These are phyloP conservation scores for Papilio dardanus DNA, from an alignment of 1,140 invertebrate species.

Conservation along the genomic window DNA sequence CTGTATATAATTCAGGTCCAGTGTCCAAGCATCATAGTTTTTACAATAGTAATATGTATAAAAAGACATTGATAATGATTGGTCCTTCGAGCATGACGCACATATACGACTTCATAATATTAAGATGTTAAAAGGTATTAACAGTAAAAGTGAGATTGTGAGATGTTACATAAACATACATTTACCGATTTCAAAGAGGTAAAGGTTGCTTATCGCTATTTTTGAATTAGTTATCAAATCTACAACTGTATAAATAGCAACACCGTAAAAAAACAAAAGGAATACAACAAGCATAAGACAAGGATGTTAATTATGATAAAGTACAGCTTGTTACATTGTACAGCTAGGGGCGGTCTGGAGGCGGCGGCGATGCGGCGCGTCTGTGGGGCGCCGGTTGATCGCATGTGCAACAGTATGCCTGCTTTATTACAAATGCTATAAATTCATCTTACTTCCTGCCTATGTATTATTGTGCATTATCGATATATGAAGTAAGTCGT, in stretches of 20 bases:
- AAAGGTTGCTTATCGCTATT: not conserved
- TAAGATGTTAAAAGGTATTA: too few species aligned
- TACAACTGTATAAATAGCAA: not conserved
- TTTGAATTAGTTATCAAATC: not conserved
- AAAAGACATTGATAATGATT: not conserved
- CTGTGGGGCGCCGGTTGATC: constrained; percentile 26
- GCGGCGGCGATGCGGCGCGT: constrained; percentile 17
- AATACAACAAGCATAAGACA: not conserved
- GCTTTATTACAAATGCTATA: not conserved
- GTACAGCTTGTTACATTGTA: not conserved
- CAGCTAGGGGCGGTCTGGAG: not conserved
- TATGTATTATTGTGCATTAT: not conserved
- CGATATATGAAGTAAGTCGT: too few species aligned
- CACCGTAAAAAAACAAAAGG: not conserved
- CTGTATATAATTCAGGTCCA: too few species aligned
- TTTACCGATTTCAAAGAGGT: not conserved
- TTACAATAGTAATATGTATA: too few species aligned
- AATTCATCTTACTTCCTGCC: not conserved
- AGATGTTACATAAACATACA: too few species aligned
- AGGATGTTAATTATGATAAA: not conserved
- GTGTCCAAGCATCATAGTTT: too few species aligned
- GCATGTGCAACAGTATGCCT: not conserved
- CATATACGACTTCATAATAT: not conserved
- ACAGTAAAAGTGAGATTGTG: too few species aligned
- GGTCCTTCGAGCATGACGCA: not conserved